These are phyloP conservation scores for Diploscapter pachys DNA, from an alignment of 1,140 invertebrate species.

Conservation along the genomic window DNA sequence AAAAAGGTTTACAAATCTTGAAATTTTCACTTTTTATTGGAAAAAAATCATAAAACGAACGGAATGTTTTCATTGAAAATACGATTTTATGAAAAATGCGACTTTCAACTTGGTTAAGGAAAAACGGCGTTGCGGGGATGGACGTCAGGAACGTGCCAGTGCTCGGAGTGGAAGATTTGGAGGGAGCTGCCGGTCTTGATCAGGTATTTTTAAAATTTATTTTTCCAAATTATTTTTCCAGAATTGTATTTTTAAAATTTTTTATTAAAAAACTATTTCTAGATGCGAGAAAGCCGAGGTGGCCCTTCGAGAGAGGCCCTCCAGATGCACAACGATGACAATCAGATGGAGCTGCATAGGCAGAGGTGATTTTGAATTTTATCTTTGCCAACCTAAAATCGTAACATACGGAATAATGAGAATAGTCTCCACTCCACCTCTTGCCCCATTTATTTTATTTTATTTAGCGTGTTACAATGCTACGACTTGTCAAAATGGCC, in stretches of 20 bases:
- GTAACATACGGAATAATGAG: background rate
- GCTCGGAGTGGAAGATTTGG: slow-evolving; percentile 20
- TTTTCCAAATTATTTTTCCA: no score
- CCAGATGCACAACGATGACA: background rate
- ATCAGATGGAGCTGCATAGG: background rate
- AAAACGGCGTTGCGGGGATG: slow-evolving; percentile 16
- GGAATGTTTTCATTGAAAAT: no score
- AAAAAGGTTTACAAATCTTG: no score
- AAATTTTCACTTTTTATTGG: no score
- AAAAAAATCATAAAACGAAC: no score
- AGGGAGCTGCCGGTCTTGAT: background rate
- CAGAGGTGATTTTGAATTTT: background rate
- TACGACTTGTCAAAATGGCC: no score
- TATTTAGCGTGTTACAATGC: no score
- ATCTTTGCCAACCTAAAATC: background rate
- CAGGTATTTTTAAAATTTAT: background rate
- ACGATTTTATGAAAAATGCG: no score
- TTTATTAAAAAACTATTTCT: no score
- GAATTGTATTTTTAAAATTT: no score
- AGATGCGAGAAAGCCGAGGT: slow-evolving; percentile 1
- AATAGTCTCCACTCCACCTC: no score
- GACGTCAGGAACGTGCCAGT: slow-evolving; percentile 4
- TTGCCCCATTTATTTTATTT: no score
- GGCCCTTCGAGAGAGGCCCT: background rate
- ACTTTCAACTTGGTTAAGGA: background rate